Evolutionary conservation across 2,797 vertebrate genomes (phyloP).

Genomic region (Sebastes kiyomatsui): DNA sequence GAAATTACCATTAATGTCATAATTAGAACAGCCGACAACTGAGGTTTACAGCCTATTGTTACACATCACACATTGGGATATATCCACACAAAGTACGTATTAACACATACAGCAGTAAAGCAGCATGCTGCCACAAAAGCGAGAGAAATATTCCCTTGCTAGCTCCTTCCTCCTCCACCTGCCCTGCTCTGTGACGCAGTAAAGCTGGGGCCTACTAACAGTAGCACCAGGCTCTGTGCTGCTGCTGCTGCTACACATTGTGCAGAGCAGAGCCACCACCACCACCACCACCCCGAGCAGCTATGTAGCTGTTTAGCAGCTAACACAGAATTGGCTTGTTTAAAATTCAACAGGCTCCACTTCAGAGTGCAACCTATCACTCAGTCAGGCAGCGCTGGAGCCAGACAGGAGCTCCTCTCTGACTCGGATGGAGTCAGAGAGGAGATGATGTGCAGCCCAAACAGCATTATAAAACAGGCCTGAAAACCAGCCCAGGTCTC

Average conservation of each 20-base stretch:
- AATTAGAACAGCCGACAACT: constrained; percentile 4
- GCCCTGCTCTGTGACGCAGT: constrained; percentile 64
- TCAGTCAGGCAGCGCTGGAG: constrained; percentile 46
- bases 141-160: constrained; percentile 15
- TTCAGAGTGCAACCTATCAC: constrained; percentile 44
- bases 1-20: constrained; percentile 21
- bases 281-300: constrained; percentile 16
- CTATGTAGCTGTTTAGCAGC: constrained; percentile 39
- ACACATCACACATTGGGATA: neutral
- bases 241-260: constrained; percentile 21
- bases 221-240: constrained; percentile 37
- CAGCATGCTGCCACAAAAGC: neutral
- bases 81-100: neutral
- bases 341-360: constrained; percentile 71
- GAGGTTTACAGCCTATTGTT: neutral
- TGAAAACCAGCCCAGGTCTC: constrained; percentile 21
- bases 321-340: constrained; percentile 51
- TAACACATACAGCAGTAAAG: neutral
- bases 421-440: constrained; percentile 26
- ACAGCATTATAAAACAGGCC: constrained; percentile 45
- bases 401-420: constrained; percentile 34
- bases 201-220: constrained; percentile 44
- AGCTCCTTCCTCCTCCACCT: constrained; percentile 39
- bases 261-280: constrained; percentile 26
- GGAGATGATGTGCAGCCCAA: constrained; percentile 46